These are phyloP conservation scores for Calonectris borealis DNA, from an alignment of 2,113 vertebrate genomes.

Conservation along the genomic window DNA sequence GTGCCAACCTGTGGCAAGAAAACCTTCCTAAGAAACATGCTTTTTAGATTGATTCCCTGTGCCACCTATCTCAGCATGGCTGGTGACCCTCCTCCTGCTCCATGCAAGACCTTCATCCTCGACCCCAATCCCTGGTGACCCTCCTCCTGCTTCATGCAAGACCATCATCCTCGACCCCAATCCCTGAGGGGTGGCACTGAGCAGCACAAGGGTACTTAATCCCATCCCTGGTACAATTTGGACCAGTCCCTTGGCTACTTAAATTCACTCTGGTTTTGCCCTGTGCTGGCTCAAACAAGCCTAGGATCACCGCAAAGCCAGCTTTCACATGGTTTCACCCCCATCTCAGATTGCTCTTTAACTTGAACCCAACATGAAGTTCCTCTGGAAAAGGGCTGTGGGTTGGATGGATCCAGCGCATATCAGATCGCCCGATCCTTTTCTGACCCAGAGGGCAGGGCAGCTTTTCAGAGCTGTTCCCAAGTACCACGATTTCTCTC, in stretches of 20 bases:
- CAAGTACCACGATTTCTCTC: neutral
- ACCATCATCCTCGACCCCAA: rapidly evolving
- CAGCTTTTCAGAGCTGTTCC: neutral
- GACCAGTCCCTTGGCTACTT: neutral
- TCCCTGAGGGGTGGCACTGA: neutral
- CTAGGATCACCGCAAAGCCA: neutral
- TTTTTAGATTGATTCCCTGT: neutral
- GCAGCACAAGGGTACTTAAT: neutral
- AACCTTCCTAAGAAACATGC: neutral
- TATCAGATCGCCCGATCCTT: rapidly evolving
- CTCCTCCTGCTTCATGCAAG: neutral
- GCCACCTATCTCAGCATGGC: neutral
- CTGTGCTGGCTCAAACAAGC: neutral
- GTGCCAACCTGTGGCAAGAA: neutral
- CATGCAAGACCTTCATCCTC: neutral
- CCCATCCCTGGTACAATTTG: neutral
- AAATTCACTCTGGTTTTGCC: neutral
- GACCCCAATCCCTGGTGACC: rapidly evolving
- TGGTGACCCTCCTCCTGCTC: neutral
- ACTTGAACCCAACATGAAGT: neutral
- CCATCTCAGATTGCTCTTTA: neutral
- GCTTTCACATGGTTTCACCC: neutral
- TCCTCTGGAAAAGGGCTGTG: neutral
- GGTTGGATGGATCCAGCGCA: neutral
- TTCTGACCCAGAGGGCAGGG: neutral